Evolutionary conservation across 1,140 invertebrate genomes (phyloP).

Genomic region (Mycetomoellerius zeteki): DNA sequence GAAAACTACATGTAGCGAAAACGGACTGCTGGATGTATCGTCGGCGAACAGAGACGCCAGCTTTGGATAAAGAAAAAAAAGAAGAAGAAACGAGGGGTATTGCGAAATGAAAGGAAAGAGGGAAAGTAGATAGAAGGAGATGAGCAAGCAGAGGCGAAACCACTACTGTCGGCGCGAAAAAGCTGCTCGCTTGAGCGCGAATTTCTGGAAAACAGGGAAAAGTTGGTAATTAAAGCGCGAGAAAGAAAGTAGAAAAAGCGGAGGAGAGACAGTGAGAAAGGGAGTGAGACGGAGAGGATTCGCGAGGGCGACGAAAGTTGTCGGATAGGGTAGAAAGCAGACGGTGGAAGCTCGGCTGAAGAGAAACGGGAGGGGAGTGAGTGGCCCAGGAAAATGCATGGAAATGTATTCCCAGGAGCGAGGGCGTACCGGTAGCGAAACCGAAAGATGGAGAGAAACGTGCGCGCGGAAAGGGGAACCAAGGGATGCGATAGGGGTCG

Average conservation of each 20-base stretch:
- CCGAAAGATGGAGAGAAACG: constrained; percentile 52
- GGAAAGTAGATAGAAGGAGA: neutral
- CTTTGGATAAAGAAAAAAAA: constrained; percentile 19
- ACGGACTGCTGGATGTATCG: constrained; percentile 34
- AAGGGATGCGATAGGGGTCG: constrained; percentile 58
- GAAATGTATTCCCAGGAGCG: constrained; percentile 84
- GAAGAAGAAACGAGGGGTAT: neutral
- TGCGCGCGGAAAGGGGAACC: neutral
- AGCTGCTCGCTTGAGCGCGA: constrained; percentile 70
- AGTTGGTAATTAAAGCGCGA: constrained; percentile 80
- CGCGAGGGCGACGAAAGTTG: constrained; percentile 50
- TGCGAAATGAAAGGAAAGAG: neutral
- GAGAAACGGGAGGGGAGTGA: constrained; percentile 50
- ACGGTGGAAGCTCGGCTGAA: constrained; percentile 37
- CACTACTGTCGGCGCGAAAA: constrained; percentile 59
- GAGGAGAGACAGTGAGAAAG: constrained; percentile 28
- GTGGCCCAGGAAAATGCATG: constrained; percentile 84
- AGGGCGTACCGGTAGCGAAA: constrained; percentile 67
- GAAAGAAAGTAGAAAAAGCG: constrained; percentile 59
- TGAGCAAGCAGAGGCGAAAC: constrained; percentile 48
- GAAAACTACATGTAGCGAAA: constrained; percentile 53
- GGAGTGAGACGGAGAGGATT: constrained; percentile 35
- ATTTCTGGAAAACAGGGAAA: constrained; percentile 76
- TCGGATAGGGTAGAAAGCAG: constrained; percentile 45
- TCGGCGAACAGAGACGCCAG: neutral